Percentiles rank a stretch among this genome's conserved stretches.
Conservation (phyloP, 2,113 vertebrate species). For the Cottus gobio region DNA sequence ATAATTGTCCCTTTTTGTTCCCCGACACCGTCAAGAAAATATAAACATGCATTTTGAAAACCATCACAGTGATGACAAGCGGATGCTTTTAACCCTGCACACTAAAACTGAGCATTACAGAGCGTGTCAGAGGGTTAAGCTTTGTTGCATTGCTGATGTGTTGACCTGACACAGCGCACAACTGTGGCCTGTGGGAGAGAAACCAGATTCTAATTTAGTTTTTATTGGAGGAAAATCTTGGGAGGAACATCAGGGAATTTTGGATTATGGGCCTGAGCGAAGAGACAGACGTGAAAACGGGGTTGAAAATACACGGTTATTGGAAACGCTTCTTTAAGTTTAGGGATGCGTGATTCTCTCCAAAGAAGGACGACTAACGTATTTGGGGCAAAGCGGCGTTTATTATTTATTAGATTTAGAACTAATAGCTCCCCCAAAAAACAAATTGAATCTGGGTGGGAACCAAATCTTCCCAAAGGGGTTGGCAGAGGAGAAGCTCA, state of each 20-base stretch:
- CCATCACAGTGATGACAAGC: constrained; percentile 18
- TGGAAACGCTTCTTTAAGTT: neutral
- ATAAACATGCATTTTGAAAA: constrained; percentile 16
- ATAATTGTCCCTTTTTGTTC: constrained; percentile 3
- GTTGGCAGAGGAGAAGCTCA: neutral
- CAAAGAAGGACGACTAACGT: neutral
- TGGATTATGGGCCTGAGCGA: constrained; percentile 10
- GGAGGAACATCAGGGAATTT: constrained; percentile 6
- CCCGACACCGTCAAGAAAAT: constrained; percentile 2
- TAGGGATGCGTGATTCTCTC: neutral
- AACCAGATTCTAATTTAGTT: constrained; percentile 15
- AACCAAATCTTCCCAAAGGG: neutral
- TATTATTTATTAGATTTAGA: constrained; percentile 11
- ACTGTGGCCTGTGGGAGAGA: constrained; percentile 24
- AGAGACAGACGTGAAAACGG: neutral
- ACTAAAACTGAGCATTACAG: constrained; percentile 45
- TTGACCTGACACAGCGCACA: constrained; percentile 7
- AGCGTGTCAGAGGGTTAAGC: constrained; percentile 12
- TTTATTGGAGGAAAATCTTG: constrained; percentile 39
- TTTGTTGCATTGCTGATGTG: constrained; percentile 9
- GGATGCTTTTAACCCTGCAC: constrained; percentile 27
- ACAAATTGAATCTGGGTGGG: neutral
- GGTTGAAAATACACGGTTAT: neutral
- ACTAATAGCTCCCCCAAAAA: neutral
- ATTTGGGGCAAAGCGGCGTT: neutral